Evolutionary conservation across 2,888 invertebrate species (phyloP).

Genomic region (Hofmannophila pseudospretella): DNA sequence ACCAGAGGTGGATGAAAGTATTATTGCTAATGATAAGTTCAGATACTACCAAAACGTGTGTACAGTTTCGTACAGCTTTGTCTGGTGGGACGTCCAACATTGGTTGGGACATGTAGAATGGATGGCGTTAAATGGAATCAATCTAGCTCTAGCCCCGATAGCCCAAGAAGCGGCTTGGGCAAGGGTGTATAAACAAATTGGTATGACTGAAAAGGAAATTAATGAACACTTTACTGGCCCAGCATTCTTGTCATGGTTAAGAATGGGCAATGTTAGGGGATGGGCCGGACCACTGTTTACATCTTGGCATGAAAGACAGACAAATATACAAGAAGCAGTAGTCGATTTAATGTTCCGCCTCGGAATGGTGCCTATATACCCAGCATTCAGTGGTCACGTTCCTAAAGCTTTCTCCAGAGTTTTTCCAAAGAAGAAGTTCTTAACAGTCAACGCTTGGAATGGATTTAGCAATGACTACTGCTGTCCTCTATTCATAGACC

Average conservation of each 20-base stretch:
- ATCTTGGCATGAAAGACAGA: slow-evolving; percentile 84
- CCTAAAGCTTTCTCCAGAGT: slow-evolving; percentile 85
- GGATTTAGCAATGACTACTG: slow-evolving; percentile 85
- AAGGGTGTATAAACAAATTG: slow-evolving; percentile 84
- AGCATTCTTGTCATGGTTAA: slow-evolving; percentile 94
- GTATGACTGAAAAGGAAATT: slow-evolving; percentile 86
- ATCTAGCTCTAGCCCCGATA: slow-evolving; percentile 90
- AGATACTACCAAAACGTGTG: slow-evolving; percentile 98
- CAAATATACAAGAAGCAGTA: slow-evolving; percentile 84
- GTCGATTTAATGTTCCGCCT: slow-evolving; percentile 85
- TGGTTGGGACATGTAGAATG: slow-evolving; percentile 95
- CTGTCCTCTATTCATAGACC: slow-evolving; percentile 88
- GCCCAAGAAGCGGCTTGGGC: slow-evolving; percentile 95
- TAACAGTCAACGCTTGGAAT: slow-evolving; percentile 84
- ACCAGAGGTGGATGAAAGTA: slow-evolving; percentile 79
- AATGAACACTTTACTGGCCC: slow-evolving; percentile 92
- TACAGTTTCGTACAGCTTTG: slow-evolving; percentile 88
- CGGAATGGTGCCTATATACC: slow-evolving; percentile 92
- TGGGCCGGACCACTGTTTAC: slow-evolving; percentile 91
- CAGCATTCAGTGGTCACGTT: slow-evolving; percentile 95
- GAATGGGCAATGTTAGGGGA: slow-evolving; percentile 96
- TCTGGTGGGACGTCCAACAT: slow-evolving; percentile 90
- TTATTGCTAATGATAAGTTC: slow-evolving; percentile 84
- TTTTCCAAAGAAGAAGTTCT: slow-evolving; percentile 84
- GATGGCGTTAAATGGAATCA: slow-evolving; percentile 97